These are phyloP conservation scores for Pangasius larnaudii DNA, from an alignment of 2,797 vertebrate genomes.

Conservation along the genomic window DNA sequence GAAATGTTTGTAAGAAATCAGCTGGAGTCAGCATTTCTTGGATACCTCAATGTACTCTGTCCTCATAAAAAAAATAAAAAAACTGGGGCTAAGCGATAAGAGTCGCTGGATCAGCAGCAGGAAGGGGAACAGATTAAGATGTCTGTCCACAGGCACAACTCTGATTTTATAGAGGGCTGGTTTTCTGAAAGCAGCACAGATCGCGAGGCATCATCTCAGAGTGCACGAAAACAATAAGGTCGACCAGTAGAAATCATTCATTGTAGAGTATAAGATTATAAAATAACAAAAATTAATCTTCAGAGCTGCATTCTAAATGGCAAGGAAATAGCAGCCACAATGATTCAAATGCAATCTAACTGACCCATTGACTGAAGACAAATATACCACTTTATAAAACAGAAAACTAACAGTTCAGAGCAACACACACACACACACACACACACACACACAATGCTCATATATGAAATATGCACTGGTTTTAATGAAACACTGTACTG, in stretches of 20 bases:
- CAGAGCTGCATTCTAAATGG: background rate
- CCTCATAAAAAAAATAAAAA: background rate
- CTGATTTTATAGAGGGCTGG: background rate
- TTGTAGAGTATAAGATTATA: background rate
- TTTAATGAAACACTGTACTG: background rate
- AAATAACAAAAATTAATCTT: background rate
- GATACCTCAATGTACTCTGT: background rate
- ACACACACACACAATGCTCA: background rate
- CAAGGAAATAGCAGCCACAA: background rate
- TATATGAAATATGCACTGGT: background rate
- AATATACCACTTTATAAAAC: background rate
- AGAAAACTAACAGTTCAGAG: background rate
- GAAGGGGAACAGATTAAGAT: background rate
- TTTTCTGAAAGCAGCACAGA: background rate
- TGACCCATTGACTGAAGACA: background rate
- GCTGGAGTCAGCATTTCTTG: background rate
- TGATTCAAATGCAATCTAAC: background rate
- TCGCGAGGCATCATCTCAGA: background rate
- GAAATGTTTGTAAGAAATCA: background rate
- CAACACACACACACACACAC: background rate
- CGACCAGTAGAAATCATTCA: background rate
- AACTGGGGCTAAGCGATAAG: background rate
- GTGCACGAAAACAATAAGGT: background rate
- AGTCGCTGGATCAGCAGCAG: background rate
- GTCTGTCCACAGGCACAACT: background rate